These are phyloP conservation scores for Siniperca knerii DNA, from an alignment of 2,113 vertebrate species.

Conservation along the genomic window DNA sequence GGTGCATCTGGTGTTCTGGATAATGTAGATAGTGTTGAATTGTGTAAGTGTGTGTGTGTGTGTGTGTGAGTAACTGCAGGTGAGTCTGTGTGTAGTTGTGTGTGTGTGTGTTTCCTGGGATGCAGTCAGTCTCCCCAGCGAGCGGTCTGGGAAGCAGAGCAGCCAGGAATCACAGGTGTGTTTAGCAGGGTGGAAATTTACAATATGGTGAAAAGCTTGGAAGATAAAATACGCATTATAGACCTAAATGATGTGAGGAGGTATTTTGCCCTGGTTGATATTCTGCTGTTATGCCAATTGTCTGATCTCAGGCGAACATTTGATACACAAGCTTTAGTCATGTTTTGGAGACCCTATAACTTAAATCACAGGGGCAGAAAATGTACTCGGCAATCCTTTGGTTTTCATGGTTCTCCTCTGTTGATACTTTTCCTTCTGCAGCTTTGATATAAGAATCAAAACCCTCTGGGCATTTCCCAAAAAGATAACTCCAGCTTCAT, in stretches of 20 bases:
- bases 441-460: slow-evolving; percentile 46
- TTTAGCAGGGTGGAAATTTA: slow-evolving; percentile 58
- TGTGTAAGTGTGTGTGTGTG: slow-evolving; percentile 27
- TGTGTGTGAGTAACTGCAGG: not conserved
- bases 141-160: slow-evolving; percentile 16
- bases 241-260: slow-evolving; percentile 32
- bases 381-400: slow-evolving; percentile 6
- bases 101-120: slow-evolving; percentile 30
- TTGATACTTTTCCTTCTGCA: slow-evolving; percentile 8
- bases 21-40: slow-evolving; percentile 53
- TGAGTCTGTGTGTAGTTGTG: slow-evolving; percentile 1
- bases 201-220: slow-evolving; percentile 43
- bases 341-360: slow-evolving; percentile 26
- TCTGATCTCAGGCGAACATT: slow-evolving; percentile 21
- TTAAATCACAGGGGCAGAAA: slow-evolving; percentile 15
- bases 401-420: slow-evolving; percentile 7
- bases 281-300: slow-evolving; percentile 2
- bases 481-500: slow-evolving; percentile 23
- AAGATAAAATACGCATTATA: slow-evolving; percentile 30
- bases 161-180: slow-evolving; percentile 75
- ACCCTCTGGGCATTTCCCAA: slow-evolving; percentile 23
- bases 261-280: slow-evolving; percentile 13
- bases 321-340: slow-evolving; percentile 2
- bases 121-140: slow-evolving; percentile 28
- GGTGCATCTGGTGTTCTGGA: slow-evolving; percentile 70